phyloP scores from a whole-genome alignment of 2,113 vertebrate genomes.

The Sporophila hypoxantha region DNA sequence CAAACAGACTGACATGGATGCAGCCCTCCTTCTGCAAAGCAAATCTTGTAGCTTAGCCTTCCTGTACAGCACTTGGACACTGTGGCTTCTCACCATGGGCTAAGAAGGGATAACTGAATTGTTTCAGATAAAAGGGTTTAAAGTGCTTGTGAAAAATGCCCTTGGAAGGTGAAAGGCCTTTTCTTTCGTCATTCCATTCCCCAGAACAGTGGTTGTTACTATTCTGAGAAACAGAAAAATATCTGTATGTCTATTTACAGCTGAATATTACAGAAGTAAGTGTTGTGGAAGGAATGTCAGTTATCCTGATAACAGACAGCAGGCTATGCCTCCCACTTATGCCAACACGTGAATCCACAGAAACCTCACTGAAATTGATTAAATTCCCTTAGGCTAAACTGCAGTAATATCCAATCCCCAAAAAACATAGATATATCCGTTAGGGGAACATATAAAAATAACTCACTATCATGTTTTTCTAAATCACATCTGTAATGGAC shows the following conservation, averaged over 20 bases:
- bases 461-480: slow-evolving; percentile 5
- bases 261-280: slow-evolving; percentile 42
- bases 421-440: not conserved
- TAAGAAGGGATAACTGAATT: not conserved
- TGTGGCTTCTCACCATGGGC: not conserved
- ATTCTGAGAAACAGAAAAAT: slow-evolving; percentile 22
- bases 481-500: slow-evolving; percentile 14
- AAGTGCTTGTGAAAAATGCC: not conserved
- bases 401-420: not conserved
- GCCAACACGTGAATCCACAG: not conserved
- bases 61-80: not conserved
- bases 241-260: slow-evolving; percentile 45
- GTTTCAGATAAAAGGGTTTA: slow-evolving; percentile 14
- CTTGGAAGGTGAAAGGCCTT: slow-evolving; percentile 6
- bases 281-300: slow-evolving; percentile 55
- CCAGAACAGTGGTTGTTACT: slow-evolving; percentile 9
- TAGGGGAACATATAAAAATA: slow-evolving; percentile 3
- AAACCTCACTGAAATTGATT: slow-evolving; percentile 17
- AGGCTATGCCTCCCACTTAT: slow-evolving; percentile 11
- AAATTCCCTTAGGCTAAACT: not conserved
- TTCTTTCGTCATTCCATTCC: not conserved
- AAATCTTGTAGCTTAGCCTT: not conserved
- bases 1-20: not conserved
- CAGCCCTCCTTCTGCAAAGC: not conserved
- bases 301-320: slow-evolving; percentile 38